These are phyloP conservation scores for Acronicta leporina DNA, from an alignment of 2,888 invertebrate species.

Conservation along the genomic window DNA sequence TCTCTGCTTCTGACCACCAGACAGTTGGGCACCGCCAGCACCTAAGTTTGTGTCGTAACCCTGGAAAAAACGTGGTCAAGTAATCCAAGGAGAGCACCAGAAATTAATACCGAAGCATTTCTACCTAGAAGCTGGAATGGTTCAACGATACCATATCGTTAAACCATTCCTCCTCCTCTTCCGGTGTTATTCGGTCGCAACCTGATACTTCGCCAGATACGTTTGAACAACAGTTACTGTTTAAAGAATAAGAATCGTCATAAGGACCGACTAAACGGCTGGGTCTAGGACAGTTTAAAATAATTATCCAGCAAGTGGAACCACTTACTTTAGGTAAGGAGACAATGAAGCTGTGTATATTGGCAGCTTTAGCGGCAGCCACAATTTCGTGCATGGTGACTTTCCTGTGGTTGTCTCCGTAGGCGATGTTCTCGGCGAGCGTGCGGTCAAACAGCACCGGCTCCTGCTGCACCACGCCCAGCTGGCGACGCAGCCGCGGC, in stretches of 20 bases:
- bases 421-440: conserved; percentile 95
- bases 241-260: too few relatives aligned
- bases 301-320: background rate
- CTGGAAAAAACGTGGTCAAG: conserved; percentile 63
- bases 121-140: too few relatives aligned
- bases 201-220: too few relatives aligned
- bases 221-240: too few relatives aligned
- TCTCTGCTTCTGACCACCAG: conserved; percentile 92
- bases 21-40: conserved; percentile 91
- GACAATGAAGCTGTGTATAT: conserved; percentile 94
- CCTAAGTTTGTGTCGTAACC: conserved; percentile 92
- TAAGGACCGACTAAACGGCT: too few relatives aligned
- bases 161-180: too few relatives aligned
- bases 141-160: too few relatives aligned
- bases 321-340: conserved; percentile 90
- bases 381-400: conserved; percentile 93
- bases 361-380: conserved; percentile 93
- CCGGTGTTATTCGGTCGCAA: too few relatives aligned
- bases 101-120: too few relatives aligned
- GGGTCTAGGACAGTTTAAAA: too few relatives aligned
- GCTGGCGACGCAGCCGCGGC: conserved; percentile 91
- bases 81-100: too few relatives aligned
- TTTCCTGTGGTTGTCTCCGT: conserved; percentile 93
- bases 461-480: conserved; percentile 96
- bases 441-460: conserved; percentile 95